Evolutionary conservation across 2,888 invertebrate species (phyloP).

Genomic region (Leptopilina myrica): DNA sequence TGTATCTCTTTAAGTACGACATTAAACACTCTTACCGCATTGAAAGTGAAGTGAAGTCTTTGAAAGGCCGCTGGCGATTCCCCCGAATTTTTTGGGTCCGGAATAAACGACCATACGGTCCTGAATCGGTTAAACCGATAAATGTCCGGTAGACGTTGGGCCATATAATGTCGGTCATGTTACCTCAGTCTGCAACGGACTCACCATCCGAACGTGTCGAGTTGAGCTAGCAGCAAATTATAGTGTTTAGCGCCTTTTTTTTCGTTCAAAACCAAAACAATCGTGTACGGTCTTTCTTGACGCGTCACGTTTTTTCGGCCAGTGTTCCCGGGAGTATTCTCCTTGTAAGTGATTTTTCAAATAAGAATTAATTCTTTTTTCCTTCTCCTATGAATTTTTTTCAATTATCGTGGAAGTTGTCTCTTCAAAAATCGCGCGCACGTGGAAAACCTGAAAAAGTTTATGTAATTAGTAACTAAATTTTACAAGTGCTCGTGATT

Average conservation of each 20-base stretch:
- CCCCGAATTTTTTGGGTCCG: not conserved
- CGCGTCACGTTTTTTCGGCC: conserved; percentile 24
- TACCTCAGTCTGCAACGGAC: conserved; percentile 66
- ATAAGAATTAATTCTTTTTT: not conserved
- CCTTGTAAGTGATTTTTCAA: conserved; percentile 30
- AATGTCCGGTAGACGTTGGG: conserved; percentile 60
- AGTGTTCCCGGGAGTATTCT: conserved; percentile 28
- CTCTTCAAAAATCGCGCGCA: not conserved
- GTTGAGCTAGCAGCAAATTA: conserved; percentile 16
- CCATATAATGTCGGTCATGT: conserved; percentile 59
- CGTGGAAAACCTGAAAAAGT: conserved; percentile 35
- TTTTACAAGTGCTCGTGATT: not conserved
- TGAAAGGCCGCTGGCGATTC: too few species aligned
- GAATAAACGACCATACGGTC: conserved; percentile 56
- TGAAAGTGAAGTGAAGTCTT: not conserved
- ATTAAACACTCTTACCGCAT: too few species aligned
- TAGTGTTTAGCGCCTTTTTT: not conserved
- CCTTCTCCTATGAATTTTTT: not conserved
- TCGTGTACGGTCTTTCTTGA: conserved; percentile 15
- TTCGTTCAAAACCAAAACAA: not conserved
- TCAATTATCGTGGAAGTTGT: not conserved
- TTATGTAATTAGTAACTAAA: conserved; percentile 8
- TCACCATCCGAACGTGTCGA: conserved; percentile 59
- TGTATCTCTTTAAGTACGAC: too few species aligned
- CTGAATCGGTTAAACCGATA: conserved; percentile 59